Conservation (phyloP, 2,113 vertebrate species). For the Nicator chloris region DNA sequence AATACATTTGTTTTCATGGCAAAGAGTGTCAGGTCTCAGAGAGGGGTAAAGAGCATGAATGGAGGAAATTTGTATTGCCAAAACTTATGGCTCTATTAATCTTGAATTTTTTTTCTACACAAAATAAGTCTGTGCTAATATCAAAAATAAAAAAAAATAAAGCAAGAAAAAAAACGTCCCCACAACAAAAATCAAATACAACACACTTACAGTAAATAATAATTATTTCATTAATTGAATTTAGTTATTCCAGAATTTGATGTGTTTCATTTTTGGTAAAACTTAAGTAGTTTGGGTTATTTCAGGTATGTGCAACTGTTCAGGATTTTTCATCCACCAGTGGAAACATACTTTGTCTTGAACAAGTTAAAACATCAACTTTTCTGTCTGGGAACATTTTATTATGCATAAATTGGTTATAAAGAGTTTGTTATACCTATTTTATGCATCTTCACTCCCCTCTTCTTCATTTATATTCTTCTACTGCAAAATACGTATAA, state of each 20-base stretch:
- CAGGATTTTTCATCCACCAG: not conserved
- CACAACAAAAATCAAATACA: not conserved
- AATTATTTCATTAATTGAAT: not conserved
- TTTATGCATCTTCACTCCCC: fast-evolving
- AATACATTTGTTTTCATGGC: not conserved
- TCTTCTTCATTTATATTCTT: not conserved
- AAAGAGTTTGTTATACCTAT: not conserved
- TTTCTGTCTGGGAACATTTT: not conserved
- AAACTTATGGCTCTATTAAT: not conserved
- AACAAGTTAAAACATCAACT: not conserved
- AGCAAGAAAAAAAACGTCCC: not conserved
- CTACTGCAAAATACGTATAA: not conserved
- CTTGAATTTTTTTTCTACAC: not conserved
- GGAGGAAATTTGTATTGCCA: not conserved
- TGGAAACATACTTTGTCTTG: not conserved
- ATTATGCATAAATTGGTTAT: not conserved
- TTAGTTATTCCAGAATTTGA: not conserved
- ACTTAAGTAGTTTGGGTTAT: not conserved
- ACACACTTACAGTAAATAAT: not conserved
- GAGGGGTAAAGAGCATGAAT: not conserved
- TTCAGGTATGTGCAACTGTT: not conserved
- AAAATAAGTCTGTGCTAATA: not conserved
- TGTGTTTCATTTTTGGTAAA: not conserved
- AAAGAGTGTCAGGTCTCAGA: not conserved
- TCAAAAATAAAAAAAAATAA: not conserved